Evolutionary conservation across 2,113 vertebrate genomes (phyloP), one percentile per base, ranked within the genome.

Genomic region (Tetrax tetrax): DNA sequence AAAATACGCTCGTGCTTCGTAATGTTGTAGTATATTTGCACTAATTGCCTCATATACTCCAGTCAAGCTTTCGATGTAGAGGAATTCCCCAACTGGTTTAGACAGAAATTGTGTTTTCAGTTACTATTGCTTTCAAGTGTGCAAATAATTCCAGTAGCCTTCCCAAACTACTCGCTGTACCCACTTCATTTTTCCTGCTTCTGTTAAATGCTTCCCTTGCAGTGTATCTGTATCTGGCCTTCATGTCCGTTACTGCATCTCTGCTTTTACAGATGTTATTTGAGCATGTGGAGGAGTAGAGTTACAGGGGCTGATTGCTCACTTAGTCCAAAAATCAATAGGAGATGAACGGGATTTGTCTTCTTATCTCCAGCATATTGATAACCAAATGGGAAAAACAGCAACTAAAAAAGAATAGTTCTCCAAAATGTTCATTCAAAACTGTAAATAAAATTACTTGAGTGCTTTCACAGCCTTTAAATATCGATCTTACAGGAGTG

Each of bases 31-130:
- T 84, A 90, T 97, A 92, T 96, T 96, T 97, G 90, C 47, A 94
- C 83, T 95, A 97, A 97, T 93, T 96, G 94, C 89, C 97, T 96
- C 82, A 78, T 93, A 87, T 60, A 59, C 54, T 57, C 87, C 56
- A 61, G 31, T 60, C 50, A 87, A 60, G 63, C 66, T 48, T 78
- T 56, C 45, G 29, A 95, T 89, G 50, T 64, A 97, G 71, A 82
- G 63, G 69, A 92, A 75, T 84, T 89, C 72, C 59, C 29, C 37
- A 10, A 7, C 66, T 29, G 22, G 12, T 71, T 85, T 70, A 48
- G 35, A 84, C 31, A 61, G 60, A 93, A 79, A 69, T 69, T 47
- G 51, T 29, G 25, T 79, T 91, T 93, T 82, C 57, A 29, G 31
- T 83, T 63, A 28, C 70, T 85, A 72, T 59, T 1, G 17, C 60